Evolutionary conservation across 2,113 vertebrate species (phyloP), one percentile per base, ranked within the genome.

Genomic region (Lipotes vexillifer): DNA sequence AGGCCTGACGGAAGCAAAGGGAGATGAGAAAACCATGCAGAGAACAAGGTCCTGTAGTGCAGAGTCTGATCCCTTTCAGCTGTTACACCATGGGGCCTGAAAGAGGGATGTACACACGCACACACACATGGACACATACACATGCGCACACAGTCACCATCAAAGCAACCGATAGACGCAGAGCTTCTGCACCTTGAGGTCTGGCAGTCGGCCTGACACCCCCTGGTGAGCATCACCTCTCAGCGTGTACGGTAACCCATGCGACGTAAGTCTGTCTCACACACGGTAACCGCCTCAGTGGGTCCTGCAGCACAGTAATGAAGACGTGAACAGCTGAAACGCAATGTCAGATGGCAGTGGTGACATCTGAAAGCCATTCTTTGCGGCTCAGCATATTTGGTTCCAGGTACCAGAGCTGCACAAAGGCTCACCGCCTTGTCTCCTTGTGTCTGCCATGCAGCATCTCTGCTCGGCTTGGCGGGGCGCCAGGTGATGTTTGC

Each of bases 61-160:
- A 95, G 85, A 96, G 96, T 89, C 93, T 12, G 82, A 94, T 71
- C 97, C 97, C 95, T 97, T n/a, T 98, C 98, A 98, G 98, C 98
- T 98, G 97, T 97, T 98, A 12, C 61, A 82, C 96, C 94, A 88
- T 80, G 96, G 92, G 92, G 96, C 96, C 72, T n/a, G 95, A 83
- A 97, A 80, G 81, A 96, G 75, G 55, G 72, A 31, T 41, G 46
- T 59, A 33, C 75, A 33, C 66, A 57, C 68, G 87, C 55, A 81
- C 49, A 41, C 0, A 41, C 6, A 23, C 14, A 31, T 2, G 14
- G 4, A 2, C 5, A 81, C 49, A 41, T 0, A 41, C 6, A 23
- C 14, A 21, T 2, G 14, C 10, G 49, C 4, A 1, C 2, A 12
- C 23, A 33, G 4, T 44, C 61, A 80, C 55, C n/a, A 59, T 29